Evolutionary conservation across 1,140 invertebrate species (phyloP).

Genomic region (Drosophila navojoa): DNA sequence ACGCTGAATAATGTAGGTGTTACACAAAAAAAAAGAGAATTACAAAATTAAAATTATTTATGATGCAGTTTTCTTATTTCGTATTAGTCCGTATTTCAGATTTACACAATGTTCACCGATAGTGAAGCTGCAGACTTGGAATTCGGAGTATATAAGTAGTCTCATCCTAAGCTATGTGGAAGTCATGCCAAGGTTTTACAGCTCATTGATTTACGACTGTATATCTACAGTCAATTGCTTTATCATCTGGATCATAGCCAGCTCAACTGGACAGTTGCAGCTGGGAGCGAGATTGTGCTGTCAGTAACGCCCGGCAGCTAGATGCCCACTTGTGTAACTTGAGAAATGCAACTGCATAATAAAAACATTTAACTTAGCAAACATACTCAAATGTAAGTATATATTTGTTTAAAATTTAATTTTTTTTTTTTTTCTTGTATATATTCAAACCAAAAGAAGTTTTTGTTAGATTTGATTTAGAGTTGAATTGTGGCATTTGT

Average conservation of each 20-base stretch:
- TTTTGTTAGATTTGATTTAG: slow-evolving; percentile 41
- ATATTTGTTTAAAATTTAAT: slow-evolving; percentile 10
- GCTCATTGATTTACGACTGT: neutral
- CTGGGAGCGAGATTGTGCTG: too few species aligned
- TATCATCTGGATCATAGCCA: too few species aligned
- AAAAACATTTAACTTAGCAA: slow-evolving; percentile 38
- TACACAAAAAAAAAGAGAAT: slow-evolving; percentile 1
- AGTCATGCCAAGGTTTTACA: too few species aligned
- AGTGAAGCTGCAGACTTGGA: too few species aligned
- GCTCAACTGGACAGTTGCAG: too few species aligned
- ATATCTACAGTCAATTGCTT: too few species aligned
- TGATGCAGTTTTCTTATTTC: slow-evolving; percentile 21
- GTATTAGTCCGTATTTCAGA: too few species aligned
- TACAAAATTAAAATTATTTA: neutral
- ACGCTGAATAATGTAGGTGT: slow-evolving; percentile 28
- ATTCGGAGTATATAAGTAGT: too few species aligned
- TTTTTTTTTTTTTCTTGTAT: slow-evolving; percentile 18
- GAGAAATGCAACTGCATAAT: slow-evolving; percentile 71
- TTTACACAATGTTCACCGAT: too few species aligned
- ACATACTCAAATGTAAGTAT: slow-evolving; percentile 27
- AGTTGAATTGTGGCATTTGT: slow-evolving; percentile 40
- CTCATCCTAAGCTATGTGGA: too few species aligned
- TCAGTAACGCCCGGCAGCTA: too few species aligned
- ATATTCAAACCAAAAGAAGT: slow-evolving; percentile 32
- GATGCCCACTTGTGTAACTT: slow-evolving; percentile 9